Conservation (phyloP, 2,113 vertebrate species). For the Campylorhamphus procurvoides region DNA sequence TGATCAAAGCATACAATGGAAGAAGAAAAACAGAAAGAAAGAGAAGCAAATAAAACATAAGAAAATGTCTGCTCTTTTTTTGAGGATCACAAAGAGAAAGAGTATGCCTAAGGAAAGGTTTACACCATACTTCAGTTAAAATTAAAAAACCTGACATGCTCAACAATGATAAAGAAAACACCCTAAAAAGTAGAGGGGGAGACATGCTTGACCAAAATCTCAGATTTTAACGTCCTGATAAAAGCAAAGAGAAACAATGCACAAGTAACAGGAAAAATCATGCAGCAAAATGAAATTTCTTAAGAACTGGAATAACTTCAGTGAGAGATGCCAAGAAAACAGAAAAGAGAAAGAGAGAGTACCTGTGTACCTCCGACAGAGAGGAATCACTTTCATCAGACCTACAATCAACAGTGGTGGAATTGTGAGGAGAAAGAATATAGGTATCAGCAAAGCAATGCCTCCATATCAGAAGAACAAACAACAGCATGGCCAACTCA, state of each 20-base stretch:
- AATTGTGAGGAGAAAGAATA: slow-evolving; percentile 79
- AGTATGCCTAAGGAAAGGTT: not conserved
- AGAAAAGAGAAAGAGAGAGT: slow-evolving; percentile 75
- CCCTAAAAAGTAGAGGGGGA: not conserved
- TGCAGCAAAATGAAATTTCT: slow-evolving; percentile 69
- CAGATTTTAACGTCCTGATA: not conserved
- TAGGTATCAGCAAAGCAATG: slow-evolving; percentile 73
- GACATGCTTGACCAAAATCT: slow-evolving; percentile 28
- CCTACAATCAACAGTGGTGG: slow-evolving; percentile 81
- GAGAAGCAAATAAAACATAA: not conserved
- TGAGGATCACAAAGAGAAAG: not conserved
- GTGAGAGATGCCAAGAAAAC: slow-evolving; percentile 54
- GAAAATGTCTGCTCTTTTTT: not conserved
- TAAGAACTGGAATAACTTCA: slow-evolving; percentile 38
- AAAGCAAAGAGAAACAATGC: slow-evolving; percentile 35
- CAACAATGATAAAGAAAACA: not conserved
- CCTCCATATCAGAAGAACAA: slow-evolving; percentile 56
- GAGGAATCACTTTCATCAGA: slow-evolving; percentile 87
- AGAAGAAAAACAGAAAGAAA: not conserved
- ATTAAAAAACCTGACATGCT: not conserved
- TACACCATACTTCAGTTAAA: not conserved
- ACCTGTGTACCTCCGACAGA: slow-evolving; percentile 86
- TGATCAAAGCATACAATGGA: not conserved
- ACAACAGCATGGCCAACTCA: slow-evolving; percentile 45
- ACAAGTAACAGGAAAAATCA: slow-evolving; percentile 35